Conservation (phyloP, 1,140 invertebrate species). For the Bathynomus jamesi region DNA sequence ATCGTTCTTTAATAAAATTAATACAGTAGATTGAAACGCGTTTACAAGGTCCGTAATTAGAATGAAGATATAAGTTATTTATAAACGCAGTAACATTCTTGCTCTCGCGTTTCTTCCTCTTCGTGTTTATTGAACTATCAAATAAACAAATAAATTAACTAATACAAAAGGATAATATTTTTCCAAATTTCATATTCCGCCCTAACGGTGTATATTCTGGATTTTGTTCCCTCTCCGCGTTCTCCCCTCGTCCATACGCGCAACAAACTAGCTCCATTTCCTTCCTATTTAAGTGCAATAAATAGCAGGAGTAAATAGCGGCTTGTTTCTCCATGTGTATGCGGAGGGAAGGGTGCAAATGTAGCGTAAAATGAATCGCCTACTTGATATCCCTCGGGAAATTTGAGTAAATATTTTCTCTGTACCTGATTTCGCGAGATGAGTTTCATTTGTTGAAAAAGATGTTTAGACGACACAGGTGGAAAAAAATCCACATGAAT, state of each 20-base stretch:
- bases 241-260: not conserved
- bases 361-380: not conserved
- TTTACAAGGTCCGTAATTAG: too few relatives aligned
- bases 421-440: not conserved
- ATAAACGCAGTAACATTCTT: too few relatives aligned
- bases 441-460: not conserved
- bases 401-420: not conserved
- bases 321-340: not conserved
- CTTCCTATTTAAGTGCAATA: not conserved
- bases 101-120: too few relatives aligned
- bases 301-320: not conserved
- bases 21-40: too few relatives aligned
- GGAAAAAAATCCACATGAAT: too few relatives aligned
- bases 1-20: too few relatives aligned
- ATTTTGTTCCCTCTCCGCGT: not conserved
- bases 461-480: too few relatives aligned
- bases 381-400: not conserved
- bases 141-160: too few relatives aligned
- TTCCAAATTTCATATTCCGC: not conserved
- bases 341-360: not conserved
- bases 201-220: not conserved
- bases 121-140: too few relatives aligned
- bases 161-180: too few relatives aligned
- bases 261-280: not conserved
- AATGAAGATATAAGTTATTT: too few relatives aligned